Conservation (phyloP, 2,113 vertebrate genomes). For the Haplochromis vanheusdeni region DNA sequence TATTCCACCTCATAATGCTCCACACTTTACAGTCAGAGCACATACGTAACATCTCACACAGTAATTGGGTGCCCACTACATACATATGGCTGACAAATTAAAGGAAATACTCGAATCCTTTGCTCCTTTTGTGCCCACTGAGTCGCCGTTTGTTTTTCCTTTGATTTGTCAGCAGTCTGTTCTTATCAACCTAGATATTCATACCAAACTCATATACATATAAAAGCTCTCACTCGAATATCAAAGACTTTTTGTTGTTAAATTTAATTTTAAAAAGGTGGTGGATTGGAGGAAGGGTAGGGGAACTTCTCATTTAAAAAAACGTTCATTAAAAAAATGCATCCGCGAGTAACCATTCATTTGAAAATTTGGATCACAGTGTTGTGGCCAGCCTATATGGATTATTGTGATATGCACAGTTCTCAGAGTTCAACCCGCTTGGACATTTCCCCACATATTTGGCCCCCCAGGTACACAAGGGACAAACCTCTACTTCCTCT, state of each 20-base stretch:
- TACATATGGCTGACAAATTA: background rate
- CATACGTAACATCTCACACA: conserved; percentile 39
- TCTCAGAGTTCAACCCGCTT: conserved; percentile 9
- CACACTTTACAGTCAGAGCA: conserved; percentile 12
- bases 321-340: background rate
- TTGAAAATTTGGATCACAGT: conserved; percentile 52
- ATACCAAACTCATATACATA: conserved; percentile 22
- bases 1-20: background rate
- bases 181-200: conserved; percentile 2
- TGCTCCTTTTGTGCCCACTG: background rate
- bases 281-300: background rate
- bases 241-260: background rate
- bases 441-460: conserved; percentile 11
- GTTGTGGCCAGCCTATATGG: conserved; percentile 39
- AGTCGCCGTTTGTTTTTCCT: background rate
- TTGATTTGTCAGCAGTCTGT: background rate
- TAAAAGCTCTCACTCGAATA: conserved; percentile 15
- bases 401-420: conserved; percentile 17
- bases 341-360: conserved; percentile 18
- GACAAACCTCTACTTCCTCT: background rate
- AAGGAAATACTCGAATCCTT: background rate
- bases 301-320: background rate
- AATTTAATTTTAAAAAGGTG: background rate
- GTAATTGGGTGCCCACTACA: conserved; percentile 48
- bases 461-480: conserved; percentile 4